phyloP scores from a whole-genome alignment of 2,113 vertebrate genomes.

The Leucoraja erinaceus region DNA sequence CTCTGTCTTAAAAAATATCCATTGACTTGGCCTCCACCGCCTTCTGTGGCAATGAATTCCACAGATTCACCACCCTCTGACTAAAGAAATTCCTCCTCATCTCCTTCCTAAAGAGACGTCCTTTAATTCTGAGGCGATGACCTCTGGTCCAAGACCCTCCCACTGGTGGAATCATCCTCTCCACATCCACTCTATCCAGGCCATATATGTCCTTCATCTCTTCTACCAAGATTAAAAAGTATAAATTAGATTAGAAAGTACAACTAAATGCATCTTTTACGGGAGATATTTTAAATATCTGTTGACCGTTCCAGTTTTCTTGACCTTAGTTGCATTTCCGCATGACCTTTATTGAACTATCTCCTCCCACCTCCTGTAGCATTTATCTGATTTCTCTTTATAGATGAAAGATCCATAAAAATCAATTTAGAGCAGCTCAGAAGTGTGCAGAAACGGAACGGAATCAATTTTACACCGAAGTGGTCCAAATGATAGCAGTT shows the following conservation, averaged over 20 bases:
- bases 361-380: slow-evolving; percentile 29
- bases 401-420: slow-evolving; percentile 34
- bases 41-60: no score
- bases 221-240: slow-evolving; percentile 4
- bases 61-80: no score
- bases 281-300: slow-evolving; percentile 22
- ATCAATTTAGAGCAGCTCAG: slow-evolving; percentile 30
- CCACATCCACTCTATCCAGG: no score
- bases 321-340: slow-evolving; percentile 30
- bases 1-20: no score
- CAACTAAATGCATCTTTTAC: slow-evolving; percentile 32
- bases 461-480: slow-evolving; percentile 18
- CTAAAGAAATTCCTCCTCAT: no score
- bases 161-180: no score
- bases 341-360: slow-evolving; percentile 33
- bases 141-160: no score
- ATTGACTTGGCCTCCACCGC: no score
- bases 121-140: no score
- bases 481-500: slow-evolving; percentile 12
- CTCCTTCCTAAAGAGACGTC: no score
- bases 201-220: not conserved
- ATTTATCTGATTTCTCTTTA: slow-evolving; percentile 32
- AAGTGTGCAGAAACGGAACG: slow-evolving; percentile 25
- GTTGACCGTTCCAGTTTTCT: slow-evolving; percentile 25
- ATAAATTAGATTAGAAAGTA: slow-evolving; percentile 33